Conservation (phyloP, 2,888 invertebrate species). For the Drosophila siamana region DNA sequence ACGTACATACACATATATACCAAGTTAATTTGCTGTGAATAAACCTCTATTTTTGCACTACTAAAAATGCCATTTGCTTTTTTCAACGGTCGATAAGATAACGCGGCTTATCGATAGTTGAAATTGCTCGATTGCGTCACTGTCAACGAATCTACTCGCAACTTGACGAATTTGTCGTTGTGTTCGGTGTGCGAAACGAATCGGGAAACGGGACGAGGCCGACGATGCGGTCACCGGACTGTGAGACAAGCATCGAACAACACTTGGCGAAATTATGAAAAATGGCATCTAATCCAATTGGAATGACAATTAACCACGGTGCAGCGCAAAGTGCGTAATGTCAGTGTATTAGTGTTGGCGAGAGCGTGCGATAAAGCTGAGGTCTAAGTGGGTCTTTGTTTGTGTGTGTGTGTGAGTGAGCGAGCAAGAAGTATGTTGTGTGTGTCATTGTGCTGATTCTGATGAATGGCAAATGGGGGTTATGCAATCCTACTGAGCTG, state of each 20-base stretch:
- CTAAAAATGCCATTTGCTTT: conserved; percentile 18
- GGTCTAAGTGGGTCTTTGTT: conserved; percentile 6
- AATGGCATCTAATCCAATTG: background rate
- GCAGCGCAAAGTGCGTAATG: conserved; percentile 40
- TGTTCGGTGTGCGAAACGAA: conserved; percentile 24
- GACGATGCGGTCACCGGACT: conserved; percentile 34
- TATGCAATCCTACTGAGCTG: conserved; percentile 41
- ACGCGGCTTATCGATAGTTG: conserved; percentile 41
- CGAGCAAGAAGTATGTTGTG: conserved; percentile 10
- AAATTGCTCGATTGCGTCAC: conserved; percentile 46
- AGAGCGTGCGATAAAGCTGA: conserved; percentile 20
- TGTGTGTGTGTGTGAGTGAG: conserved; percentile 11
- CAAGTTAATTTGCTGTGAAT: conserved; percentile 42
- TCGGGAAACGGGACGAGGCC: conserved; percentile 29
- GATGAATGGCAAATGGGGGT: conserved; percentile 37
- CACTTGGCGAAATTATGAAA: conserved; percentile 3
- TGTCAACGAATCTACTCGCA: conserved; percentile 6
- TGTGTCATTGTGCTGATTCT: conserved; percentile 58
- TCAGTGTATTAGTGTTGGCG: conserved; percentile 8
- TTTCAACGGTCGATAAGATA: conserved; percentile 46
- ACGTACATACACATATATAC: conserved; percentile 4
- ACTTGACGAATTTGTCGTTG: conserved; percentile 33
- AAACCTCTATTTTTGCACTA: conserved; percentile 54
- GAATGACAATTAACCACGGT: conserved; percentile 26
- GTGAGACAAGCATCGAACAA: conserved; percentile 7